Conservation (phyloP, 2,113 vertebrate species). For the western clawed frog (Xenopus tropicalis) region UCB_Xtro_10.0 CM004445.2:29748001-29748500, state of each 20-base stretch:
- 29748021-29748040: neutral
- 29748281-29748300: constrained; percentile 5
- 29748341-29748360: neutral
- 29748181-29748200: constrained; percentile 17
- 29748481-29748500: no score
- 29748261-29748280: constrained; percentile 19
- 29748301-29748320: constrained; percentile 12
- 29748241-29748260: constrained; percentile 26
- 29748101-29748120: neutral
- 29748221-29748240: constrained; percentile 39
- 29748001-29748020: neutral
- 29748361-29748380: neutral
- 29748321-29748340: neutral
- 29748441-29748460: no score
- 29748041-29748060: neutral
- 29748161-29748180: constrained; percentile 22
- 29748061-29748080: neutral
- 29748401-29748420: neutral
- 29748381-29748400: neutral
- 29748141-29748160: constrained; percentile 27
- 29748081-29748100: constrained; percentile 16
- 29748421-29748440: neutral
- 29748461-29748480: no score
- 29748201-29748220: constrained; percentile 31
- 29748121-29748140: neutral